Base-by-base conservation (phyloP, 2,113 vertebrate genomes). In the Carassius carassius region DNA sequence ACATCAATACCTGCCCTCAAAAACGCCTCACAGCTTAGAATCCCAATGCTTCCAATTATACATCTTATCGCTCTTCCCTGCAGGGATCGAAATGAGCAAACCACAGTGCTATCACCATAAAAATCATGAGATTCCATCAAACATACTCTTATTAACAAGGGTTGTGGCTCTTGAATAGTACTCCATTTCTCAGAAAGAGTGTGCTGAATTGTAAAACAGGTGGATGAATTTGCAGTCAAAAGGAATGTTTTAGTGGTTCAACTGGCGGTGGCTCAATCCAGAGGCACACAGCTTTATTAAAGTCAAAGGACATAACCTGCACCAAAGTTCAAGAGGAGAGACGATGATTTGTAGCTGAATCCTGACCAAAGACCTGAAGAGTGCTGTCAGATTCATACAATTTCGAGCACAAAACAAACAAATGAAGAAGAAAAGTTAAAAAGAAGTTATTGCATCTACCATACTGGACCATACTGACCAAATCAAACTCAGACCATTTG, bases 201-300 rank as follows among this genome's bases (percentile, higher is more conserved):
- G 16, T 7, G 17, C 19, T 51, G 86, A 82, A 84, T 78, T 79
- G 35, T 73, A 85, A 82, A 78, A 16, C 77, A 73, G 44, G 44
- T 77, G 74, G 25, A 77, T 17, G 74, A 32, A 32, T 77, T 32
- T 54, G 74, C 74, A 75, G 47, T 47, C 32, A 67, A 72, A 58
- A 72, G 21, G 74, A 54, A 32, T 32, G 49, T 56, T 56, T 77
- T 69, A 75, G 19, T 77, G 77, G 56, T 76, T 83, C 56, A 70
- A 25, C 75, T 62, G 62, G 85, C 80, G 78, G 49, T 21, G 21
- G 78, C 49, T 58, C 58, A 81, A 76, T n/a, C 25, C 29, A 25
- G 70, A 72, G 32, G 25, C 23, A 56, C 69, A 37, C 37, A 44
- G 67, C 51, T 19, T 67, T 63, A 56, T 63, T 83, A 86, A 81